Conservation (phyloP, 1,140 invertebrate species). For the silkworm (Bombyx mori) region ASM3026992v2 NC_085126.1:11095001-11095500, state of each 20-base stretch:
- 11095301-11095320: constrained; percentile 97
- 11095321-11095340: constrained; percentile 96
- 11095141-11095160: constrained; percentile 86
- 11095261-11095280: constrained; percentile 93
- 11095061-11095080: too few relatives aligned
- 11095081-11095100: too few relatives aligned
- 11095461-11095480: too few relatives aligned
- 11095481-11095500: too few relatives aligned
- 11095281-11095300: constrained; percentile 96
- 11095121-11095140: background rate
- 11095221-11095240: constrained; percentile 93
- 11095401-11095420: too few relatives aligned
- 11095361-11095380: too few relatives aligned
- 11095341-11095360: constrained; percentile 55
- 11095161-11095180: constrained; percentile 91
- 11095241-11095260: constrained; percentile 95
- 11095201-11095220: constrained; percentile 91
- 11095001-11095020: too few relatives aligned
- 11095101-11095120: background rate
- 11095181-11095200: constrained; percentile 96
- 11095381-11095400: too few relatives aligned
- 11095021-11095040: too few relatives aligned
- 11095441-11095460: too few relatives aligned
- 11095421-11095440: too few relatives aligned
- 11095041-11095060: too few relatives aligned